These are phyloP conservation scores for Sclerodermus sp. DNA, from an alignment of 2,888 invertebrate species.

Conservation along the genomic window DNA sequence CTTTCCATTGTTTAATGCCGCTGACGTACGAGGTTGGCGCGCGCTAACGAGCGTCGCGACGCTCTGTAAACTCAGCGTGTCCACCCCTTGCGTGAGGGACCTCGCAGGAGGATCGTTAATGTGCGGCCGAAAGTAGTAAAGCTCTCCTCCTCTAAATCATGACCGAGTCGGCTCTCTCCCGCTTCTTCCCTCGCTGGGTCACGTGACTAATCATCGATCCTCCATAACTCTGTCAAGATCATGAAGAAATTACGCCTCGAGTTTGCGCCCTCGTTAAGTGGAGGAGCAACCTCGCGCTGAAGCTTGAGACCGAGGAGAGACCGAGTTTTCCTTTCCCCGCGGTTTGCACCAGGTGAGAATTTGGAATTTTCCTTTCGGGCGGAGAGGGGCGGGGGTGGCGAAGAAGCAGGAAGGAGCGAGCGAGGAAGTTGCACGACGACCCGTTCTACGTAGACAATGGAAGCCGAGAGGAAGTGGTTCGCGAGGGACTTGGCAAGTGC, in stretches of 20 bases:
- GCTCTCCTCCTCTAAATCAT: background rate
- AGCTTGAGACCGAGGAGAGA: too few relatives aligned
- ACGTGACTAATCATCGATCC: too few relatives aligned
- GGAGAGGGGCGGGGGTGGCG: conserved; percentile 12
- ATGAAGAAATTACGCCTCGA: too few relatives aligned
- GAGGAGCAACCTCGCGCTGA: too few relatives aligned
- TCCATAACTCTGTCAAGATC: too few relatives aligned
- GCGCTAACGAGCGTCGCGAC: conserved; percentile 4
- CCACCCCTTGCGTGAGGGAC: conserved; percentile 1
- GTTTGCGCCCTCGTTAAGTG: too few relatives aligned
- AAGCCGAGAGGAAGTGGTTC: conserved; percentile 6
- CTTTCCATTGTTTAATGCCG: conserved; percentile 6
- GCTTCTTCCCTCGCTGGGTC: too few relatives aligned
- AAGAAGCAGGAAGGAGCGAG: conserved; percentile 2
- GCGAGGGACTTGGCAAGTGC: conserved; percentile 36
- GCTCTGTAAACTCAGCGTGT: background rate
- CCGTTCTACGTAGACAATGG: too few relatives aligned
- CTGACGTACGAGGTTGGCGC: background rate
- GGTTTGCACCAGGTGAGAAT: too few relatives aligned
- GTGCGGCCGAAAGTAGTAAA: conserved; percentile 2
- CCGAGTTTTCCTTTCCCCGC: too few relatives aligned
- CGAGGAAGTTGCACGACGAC: background rate
- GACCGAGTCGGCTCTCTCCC: too few relatives aligned
- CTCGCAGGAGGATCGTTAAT: conserved; percentile 1
- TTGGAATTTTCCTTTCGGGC: background rate